A percentile compares a stretch with the other conserved stretches of the same genome.
These are phyloP conservation scores for Zootoca vivipara DNA, from an alignment of 2,113 vertebrate species.

Conservation along the genomic window DNA sequence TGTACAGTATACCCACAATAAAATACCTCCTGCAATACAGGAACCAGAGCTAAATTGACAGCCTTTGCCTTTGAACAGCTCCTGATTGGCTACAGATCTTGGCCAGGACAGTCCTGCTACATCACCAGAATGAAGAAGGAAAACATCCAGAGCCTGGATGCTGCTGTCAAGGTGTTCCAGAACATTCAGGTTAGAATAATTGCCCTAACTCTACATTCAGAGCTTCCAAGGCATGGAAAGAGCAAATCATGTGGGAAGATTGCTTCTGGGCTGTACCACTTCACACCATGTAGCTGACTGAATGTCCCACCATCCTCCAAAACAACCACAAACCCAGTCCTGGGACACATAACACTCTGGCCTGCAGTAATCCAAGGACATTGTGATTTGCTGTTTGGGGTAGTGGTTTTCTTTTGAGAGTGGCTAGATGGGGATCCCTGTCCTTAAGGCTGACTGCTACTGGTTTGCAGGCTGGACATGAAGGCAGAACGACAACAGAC, in stretches of 20 bases:
- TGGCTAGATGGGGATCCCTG: background rate
- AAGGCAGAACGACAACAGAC: background rate
- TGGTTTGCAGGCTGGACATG: background rate
- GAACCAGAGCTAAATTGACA: too few species aligned
- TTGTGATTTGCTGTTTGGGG: background rate
- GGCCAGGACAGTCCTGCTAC: conserved; percentile 66
- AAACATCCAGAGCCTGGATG: conserved; percentile 71
- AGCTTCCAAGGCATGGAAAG: background rate
- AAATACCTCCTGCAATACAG: too few species aligned
- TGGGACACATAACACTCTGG: background rate
- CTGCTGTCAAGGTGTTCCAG: conserved; percentile 59
- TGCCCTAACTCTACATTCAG: background rate
- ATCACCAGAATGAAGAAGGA: conserved; percentile 68
- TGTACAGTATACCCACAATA: too few species aligned
- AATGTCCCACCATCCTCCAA: background rate
- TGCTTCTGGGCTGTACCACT: background rate
- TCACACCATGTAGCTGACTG: background rate
- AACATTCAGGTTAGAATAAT: background rate
- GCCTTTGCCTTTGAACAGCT: conserved; percentile 63
- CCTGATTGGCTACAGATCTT: conserved; percentile 73
- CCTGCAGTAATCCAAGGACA: background rate
- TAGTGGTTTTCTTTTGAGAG: background rate
- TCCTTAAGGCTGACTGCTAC: background rate
- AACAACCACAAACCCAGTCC: background rate
- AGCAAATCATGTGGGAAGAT: background rate